phyloP scores from a whole-genome alignment of 92 coral and sea anemone genomes.

The Metridium senile region DNA sequence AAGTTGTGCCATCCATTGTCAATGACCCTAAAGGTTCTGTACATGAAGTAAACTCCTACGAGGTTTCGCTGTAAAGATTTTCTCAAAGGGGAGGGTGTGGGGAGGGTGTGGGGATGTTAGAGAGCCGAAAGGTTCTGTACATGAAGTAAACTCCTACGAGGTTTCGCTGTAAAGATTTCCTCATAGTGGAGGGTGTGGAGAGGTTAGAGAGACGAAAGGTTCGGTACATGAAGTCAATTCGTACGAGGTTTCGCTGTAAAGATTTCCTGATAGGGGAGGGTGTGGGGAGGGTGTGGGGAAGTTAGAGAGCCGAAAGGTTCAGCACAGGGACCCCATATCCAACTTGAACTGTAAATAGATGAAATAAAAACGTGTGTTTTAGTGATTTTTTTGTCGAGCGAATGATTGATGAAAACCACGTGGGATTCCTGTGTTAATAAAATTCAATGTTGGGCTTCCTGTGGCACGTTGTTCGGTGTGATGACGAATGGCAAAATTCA shows the following conservation, averaged over 20 bases:
- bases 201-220: neutral
- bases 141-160: conserved; percentile 17
- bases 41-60: conserved; percentile 12
- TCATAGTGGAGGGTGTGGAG: neutral
- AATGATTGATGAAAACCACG: too few species aligned
- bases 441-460: too few species aligned
- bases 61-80: conserved; percentile 1
- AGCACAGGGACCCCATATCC: too few species aligned
- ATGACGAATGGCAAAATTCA: too few species aligned
- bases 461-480: too few species aligned
- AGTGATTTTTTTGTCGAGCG: too few species aligned
- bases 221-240: conserved; percentile 13
- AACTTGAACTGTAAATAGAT: too few species aligned
- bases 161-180: neutral
- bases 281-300: too few species aligned
- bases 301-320: conserved; percentile 6
- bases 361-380: too few species aligned
- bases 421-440: too few species aligned
- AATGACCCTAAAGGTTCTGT: conserved; percentile 5
- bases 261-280: neutral
- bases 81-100: neutral
- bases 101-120: too few species aligned
- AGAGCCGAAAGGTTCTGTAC: conserved; percentile 7
- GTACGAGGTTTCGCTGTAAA: conserved; percentile 15
- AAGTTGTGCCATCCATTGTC: neutral